A percentile compares a stretch with the other conserved stretches of the same genome.
phyloP scores from a whole-genome alignment of 2,888 invertebrate genomes.

The Pandemis heparana region DNA sequence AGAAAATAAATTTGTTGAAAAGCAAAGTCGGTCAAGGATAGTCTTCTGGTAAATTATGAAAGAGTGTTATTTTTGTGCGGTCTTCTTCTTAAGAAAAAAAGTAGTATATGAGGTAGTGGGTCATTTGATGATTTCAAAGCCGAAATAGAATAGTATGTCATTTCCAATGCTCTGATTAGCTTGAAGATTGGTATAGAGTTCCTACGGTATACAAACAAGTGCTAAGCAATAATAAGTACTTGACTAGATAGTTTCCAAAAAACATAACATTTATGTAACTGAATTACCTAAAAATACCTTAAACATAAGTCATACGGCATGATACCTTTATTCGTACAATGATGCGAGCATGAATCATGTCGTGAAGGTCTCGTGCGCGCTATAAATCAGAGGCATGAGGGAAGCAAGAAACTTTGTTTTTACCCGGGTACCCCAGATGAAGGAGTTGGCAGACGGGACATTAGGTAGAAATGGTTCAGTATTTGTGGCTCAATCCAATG shows the following conservation, averaged over 20 bases:
- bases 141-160: no score
- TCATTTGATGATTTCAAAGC: no score
- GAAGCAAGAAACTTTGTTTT: conserved; percentile 22
- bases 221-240: no score
- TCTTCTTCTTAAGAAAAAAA: no score
- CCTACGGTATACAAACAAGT: no score
- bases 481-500: not conserved
- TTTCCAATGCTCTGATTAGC: no score
- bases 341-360: conserved; percentile 10
- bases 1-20: not conserved
- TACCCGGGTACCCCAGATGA: not conserved
- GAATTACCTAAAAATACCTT: not conserved
- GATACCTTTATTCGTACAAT: not conserved
- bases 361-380: not conserved
- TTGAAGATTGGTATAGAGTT: no score
- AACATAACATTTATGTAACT: no score
- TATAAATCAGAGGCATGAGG: conserved; percentile 7
- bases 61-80: no score
- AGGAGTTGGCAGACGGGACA: not conserved
- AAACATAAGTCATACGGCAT: conserved; percentile 7
- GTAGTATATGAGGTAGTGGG: no score
- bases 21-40: not conserved
- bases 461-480: not conserved
- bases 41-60: no score
- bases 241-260: no score